phyloP scores from a whole-genome alignment of 2,888 invertebrate genomes.

The Ryuthela nishihirai region DNA sequence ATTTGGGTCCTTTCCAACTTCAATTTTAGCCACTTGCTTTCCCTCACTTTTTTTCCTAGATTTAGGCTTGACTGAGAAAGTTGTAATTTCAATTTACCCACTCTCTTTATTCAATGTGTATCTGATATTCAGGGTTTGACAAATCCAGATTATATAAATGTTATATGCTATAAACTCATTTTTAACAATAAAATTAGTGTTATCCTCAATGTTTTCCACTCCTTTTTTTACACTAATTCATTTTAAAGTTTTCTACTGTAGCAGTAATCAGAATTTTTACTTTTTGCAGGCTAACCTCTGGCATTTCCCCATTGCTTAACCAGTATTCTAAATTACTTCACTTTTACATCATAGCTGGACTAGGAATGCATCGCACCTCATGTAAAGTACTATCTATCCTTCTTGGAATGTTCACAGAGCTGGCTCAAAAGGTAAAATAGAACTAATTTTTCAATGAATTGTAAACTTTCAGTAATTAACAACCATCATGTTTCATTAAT shows the following conservation, averaged over 20 bases:
- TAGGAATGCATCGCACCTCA: conserved; percentile 71
- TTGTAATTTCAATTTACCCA: no score
- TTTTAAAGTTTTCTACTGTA: background rate
- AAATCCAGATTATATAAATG: no score
- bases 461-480: background rate
- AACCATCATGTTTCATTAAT: no score
- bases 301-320: conserved; percentile 63
- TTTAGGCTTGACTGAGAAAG: no score
- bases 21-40: no score
- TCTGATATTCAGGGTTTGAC: no score
- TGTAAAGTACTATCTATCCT: conserved; percentile 79
- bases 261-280: background rate
- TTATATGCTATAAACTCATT: no score
- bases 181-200: no score
- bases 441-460: background rate
- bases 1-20: no score
- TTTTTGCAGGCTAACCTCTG: conserved; percentile 19
- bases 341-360: conserved; percentile 72
- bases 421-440: conserved; percentile 63
- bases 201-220: no score
- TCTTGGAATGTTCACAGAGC: conserved; percentile 76
- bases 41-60: no score
- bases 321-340: conserved; percentile 71
- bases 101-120: no score
- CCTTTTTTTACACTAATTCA: background rate